Base-by-base conservation (phyloP, 2,113 vertebrate species). In the Cavia aperea region DNA sequence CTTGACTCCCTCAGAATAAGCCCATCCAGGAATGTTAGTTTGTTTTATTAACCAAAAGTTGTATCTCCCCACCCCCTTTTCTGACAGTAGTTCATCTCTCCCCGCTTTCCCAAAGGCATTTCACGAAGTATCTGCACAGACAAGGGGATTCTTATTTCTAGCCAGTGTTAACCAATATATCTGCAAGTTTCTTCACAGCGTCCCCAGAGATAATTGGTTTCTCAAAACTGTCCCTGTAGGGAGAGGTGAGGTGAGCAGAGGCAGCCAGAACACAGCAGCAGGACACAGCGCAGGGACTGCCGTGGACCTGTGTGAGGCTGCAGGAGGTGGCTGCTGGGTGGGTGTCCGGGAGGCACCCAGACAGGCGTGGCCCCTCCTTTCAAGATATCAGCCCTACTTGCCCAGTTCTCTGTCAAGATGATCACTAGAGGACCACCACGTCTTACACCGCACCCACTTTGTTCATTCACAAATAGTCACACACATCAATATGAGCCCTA, bases 81-180 rank as follows among this genome's bases (percentile, higher is more conserved):
- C 72, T 36, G 11, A 58, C 1, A 14, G 36, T n/a, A 15, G 36
- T 31, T 85, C 19, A 1, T 39, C 33, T 87, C 43, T 77, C 82
- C 58, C 75, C 16, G 26, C 39, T 87, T 66, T 91, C 43, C 60
- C 70, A 92, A 31, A n/a, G 70, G 54, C 11, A 31, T 58, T 11
- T 82, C 51, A 49, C 60, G 65, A 89, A 33, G 10, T 29, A 77
- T 43, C 70, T 93, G 60, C 18, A 70, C 92, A 89, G 77, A 60
- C 89, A 93, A 93, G 86, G 93, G 92, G 81, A 92, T 70, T 84
- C 43, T 77, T 68, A 23, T 65, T 83, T 84, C 82, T 88, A 90
- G 90, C 54, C 46, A 66, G 46, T 58, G n/a, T 58, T 66, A 83
- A 46, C 70, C 60, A 87, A 31, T 60, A 24, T 3, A 23, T 65